Evolutionary conservation across 2,888 invertebrate species (phyloP).

Genomic region (Himalopsyche japonica): DNA sequence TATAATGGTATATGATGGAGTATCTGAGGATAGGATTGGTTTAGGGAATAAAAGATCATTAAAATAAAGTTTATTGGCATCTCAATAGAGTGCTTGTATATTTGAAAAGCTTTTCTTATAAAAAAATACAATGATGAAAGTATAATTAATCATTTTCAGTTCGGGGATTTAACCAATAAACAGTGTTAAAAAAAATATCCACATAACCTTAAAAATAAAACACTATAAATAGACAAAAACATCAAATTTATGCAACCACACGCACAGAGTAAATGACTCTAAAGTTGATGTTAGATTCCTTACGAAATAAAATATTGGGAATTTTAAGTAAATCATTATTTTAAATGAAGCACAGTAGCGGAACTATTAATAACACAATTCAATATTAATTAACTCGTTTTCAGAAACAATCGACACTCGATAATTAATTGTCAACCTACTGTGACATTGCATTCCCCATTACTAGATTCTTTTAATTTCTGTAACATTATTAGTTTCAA

Average conservation of each 20-base stretch:
- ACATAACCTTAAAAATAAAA: not conserved
- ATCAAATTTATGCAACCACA: not conserved
- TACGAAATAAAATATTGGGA: not conserved
- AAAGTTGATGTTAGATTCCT: not conserved
- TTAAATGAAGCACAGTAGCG: not conserved
- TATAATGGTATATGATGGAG: no score
- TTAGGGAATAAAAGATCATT: constrained; percentile 16
- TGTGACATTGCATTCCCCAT: no score
- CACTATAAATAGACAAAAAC: not conserved
- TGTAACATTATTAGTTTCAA: no score
- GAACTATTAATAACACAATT: not conserved
- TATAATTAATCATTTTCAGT: constrained; percentile 22
- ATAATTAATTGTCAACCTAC: no score
- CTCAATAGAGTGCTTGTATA: constrained; percentile 23
- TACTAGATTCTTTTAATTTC: no score
- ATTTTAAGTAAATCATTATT: not conserved
- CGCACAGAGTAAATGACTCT: not conserved
- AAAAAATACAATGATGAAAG: constrained; percentile 25
- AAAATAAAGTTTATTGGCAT: constrained; percentile 18
- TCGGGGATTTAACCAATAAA: constrained; percentile 5
- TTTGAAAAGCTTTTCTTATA: constrained; percentile 21
- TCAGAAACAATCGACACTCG: not conserved
- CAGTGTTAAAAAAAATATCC: constrained; percentile 1
- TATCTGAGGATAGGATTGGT: not conserved
- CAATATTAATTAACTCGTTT: not conserved